Evolutionary conservation across 1,140 invertebrate species (phyloP).

Genomic region (Chlorops oryzae): DNA sequence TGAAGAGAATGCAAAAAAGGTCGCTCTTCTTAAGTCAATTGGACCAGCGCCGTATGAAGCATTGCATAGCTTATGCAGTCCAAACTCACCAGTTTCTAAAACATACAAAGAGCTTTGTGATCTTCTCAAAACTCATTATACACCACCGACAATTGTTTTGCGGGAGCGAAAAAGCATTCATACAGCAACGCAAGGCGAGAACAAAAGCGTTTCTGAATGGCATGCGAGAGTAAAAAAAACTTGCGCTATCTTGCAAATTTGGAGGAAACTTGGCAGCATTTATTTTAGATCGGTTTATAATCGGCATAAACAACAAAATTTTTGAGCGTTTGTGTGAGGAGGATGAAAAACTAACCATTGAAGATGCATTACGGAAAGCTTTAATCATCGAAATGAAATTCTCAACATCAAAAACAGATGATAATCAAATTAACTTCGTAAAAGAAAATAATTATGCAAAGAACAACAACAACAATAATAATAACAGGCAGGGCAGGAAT

Average conservation of each 20-base stretch:
- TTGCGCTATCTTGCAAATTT: conserved; percentile 10
- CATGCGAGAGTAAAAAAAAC: background rate
- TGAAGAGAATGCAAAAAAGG: background rate
- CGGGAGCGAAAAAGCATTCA: background rate
- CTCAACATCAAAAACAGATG: background rate
- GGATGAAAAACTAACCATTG: conserved; percentile 6
- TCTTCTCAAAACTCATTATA: too few relatives aligned
- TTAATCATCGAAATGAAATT: conserved; percentile 11
- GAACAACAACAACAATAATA: conserved; percentile 4
- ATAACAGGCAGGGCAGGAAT: too few relatives aligned
- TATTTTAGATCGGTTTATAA: conserved; percentile 9
- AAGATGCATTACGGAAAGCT: conserved; percentile 10
- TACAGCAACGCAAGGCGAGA: background rate
- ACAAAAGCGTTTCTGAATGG: conserved; percentile 1
- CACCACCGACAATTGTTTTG: conserved; percentile 2
- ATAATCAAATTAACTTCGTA: background rate
- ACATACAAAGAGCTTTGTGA: conserved; percentile 1
- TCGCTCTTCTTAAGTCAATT: background rate
- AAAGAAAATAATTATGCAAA: background rate
- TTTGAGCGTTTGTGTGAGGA: conserved; percentile 13
- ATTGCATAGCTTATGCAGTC: background rate
- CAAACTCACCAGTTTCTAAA: background rate
- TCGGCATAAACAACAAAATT: conserved; percentile 9
- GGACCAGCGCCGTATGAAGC: background rate
- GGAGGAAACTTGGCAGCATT: conserved; percentile 7